Evolutionary conservation across 1,140 invertebrate genomes (phyloP).

Genomic region (Formica exsecta): DNA sequence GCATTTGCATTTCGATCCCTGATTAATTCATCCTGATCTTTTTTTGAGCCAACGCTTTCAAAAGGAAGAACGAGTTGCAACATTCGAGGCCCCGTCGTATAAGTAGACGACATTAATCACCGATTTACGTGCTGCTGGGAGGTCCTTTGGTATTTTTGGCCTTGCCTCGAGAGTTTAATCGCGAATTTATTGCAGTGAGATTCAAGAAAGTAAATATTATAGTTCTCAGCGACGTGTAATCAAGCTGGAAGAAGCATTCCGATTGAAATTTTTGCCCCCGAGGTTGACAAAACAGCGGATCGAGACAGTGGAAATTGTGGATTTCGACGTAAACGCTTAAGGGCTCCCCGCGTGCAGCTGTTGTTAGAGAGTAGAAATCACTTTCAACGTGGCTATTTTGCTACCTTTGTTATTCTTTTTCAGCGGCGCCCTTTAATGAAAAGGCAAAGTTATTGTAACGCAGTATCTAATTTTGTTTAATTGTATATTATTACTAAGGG

Average conservation of each 20-base stretch:
- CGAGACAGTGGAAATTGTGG: neutral
- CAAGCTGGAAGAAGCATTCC: conserved; percentile 3
- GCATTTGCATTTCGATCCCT: conserved; percentile 62
- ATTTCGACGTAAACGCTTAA: conserved; percentile 39
- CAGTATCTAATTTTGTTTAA: conserved; percentile 78
- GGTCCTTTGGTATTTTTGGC: conserved; percentile 27
- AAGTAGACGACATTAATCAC: conserved; percentile 39
- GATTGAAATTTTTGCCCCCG: conserved; percentile 24
- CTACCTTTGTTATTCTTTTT: conserved; percentile 40
- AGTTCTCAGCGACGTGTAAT: conserved; percentile 17
- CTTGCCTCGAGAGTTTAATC: conserved; percentile 3
- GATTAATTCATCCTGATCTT: conserved; percentile 48
- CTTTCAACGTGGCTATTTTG: conserved; percentile 19
- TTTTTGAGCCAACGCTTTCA: neutral
- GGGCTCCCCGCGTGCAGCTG: conserved; percentile 23
- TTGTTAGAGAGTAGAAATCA: conserved; percentile 53
- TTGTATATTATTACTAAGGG: conserved; percentile 76
- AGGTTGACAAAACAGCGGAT: conserved; percentile 5
- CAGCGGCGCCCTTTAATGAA: conserved; percentile 73
- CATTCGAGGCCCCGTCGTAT: conserved; percentile 19
- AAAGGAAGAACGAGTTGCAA: neutral
- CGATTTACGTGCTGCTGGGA: conserved; percentile 34
- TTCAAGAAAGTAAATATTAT: conserved; percentile 25
- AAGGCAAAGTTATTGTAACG: conserved; percentile 77
- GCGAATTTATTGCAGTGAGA: conserved; percentile 23